Evolutionary conservation across 2,113 vertebrate genomes (phyloP).

Genomic region (Dromas ardeola): DNA sequence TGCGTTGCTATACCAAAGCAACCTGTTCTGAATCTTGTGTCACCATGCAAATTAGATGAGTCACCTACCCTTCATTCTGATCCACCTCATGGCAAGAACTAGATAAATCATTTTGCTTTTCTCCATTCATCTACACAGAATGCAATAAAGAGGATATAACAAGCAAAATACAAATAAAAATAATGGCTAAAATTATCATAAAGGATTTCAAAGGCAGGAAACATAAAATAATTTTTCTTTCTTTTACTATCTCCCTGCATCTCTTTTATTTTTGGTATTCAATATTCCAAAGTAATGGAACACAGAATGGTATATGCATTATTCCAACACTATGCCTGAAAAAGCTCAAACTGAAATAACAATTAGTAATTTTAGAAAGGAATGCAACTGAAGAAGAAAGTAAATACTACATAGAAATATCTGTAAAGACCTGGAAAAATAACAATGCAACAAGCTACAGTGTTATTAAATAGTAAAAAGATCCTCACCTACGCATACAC

Average conservation of each 20-base stretch:
- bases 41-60: constrained; percentile 51
- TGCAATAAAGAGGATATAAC: constrained; percentile 12
- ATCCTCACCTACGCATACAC: not conserved
- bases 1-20: not conserved
- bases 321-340: not conserved
- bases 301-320: not conserved
- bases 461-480: not conserved
- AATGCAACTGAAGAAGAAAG: not conserved
- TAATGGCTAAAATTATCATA: constrained; percentile 36
- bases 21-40: constrained; percentile 9
- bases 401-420: not conserved
- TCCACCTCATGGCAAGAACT: constrained; percentile 2
- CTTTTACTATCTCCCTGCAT: not conserved
- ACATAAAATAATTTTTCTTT: not conserved
- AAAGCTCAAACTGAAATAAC: not conserved
- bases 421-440: not conserved
- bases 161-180: constrained; percentile 59
- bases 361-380: not conserved
- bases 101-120: constrained; percentile 46
- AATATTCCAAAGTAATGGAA: not conserved
- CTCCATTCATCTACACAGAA: not conserved
- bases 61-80: constrained; percentile 29
- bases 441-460: not conserved
- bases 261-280: not conserved
- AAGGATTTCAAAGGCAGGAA: constrained; percentile 12